A percentile compares a stretch with the other conserved stretches of the same genome.
Conservation (phyloP, 2,888 invertebrate genomes). For the Scaptomyza flava region DNA sequence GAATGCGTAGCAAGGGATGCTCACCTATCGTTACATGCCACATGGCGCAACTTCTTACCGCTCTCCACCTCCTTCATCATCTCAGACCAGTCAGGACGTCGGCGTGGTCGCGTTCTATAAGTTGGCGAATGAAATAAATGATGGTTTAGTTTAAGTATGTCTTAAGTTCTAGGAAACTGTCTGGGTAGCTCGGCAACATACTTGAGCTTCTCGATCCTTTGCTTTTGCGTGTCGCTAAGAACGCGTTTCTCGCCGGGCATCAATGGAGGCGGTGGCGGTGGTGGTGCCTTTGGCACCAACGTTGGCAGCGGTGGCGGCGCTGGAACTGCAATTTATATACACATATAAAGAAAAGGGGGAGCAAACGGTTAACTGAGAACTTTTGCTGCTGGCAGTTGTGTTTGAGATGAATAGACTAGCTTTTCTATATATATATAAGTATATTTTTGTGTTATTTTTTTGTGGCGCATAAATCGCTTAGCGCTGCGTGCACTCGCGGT, state of each 20-base stretch:
- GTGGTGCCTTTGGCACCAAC: slow-evolving; percentile 86
- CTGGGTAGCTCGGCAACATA: slow-evolving; percentile 69
- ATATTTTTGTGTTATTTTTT: slow-evolving; percentile 20
- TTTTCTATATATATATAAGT: background rate
- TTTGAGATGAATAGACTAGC: slow-evolving; percentile 29
- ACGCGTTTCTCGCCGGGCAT: slow-evolving; percentile 86
- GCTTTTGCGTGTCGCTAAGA: slow-evolving; percentile 87
- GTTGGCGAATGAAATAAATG: slow-evolving; percentile 41
- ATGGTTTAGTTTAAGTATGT: slow-evolving; percentile 22
- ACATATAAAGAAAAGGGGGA: background rate
- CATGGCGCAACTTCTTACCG: slow-evolving; percentile 91
- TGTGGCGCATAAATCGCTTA: slow-evolving; percentile 68
- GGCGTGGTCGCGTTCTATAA: slow-evolving; percentile 88
- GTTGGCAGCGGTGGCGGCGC: slow-evolving; percentile 84
- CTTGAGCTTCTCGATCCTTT: slow-evolving; percentile 89
- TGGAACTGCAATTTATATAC: slow-evolving; percentile 75
- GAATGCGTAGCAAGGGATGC: slow-evolving; percentile 34
- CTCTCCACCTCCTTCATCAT: slow-evolving; percentile 96
- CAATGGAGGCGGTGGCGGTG: slow-evolving; percentile 89
- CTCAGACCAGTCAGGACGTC: slow-evolving; percentile 94
- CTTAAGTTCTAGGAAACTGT: slow-evolving; percentile 5
- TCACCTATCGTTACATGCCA: slow-evolving; percentile 93
- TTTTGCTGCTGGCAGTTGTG: background rate
- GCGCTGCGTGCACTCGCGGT: slow-evolving; percentile 71
- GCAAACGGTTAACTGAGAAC: slow-evolving; percentile 31